These are phyloP conservation scores for Colossoma macropomum DNA, from an alignment of 2,113 vertebrate genomes.

Conservation along the genomic window DNA sequence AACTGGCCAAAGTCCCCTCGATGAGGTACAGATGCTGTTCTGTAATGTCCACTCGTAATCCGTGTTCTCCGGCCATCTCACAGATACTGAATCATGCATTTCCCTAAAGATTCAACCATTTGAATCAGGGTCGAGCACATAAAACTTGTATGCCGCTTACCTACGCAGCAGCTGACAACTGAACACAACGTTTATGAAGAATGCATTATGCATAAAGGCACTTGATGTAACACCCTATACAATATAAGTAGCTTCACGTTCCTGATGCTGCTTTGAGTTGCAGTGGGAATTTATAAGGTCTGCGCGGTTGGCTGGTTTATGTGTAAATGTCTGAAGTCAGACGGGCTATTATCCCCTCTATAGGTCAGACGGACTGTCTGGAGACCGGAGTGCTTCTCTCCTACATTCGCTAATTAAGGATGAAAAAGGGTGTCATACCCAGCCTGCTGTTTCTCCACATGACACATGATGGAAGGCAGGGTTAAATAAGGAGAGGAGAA, in stretches of 20 bases:
- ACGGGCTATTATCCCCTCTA: neutral
- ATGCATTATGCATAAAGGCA: neutral
- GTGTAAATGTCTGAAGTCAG: conserved; percentile 31
- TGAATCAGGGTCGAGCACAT: neutral
- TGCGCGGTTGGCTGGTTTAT: neutral
- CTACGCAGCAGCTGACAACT: neutral
- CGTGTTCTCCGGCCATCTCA: neutral
- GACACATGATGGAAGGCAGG: conserved; percentile 18
- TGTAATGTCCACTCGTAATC: too few relatives aligned
- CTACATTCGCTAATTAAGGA: conserved; percentile 43
- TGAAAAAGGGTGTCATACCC: conserved; percentile 39
- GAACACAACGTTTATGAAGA: neutral
- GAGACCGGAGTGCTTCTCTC: conserved; percentile 13
- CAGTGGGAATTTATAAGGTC: neutral
- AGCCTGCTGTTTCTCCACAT: conserved; percentile 25
- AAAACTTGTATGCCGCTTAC: neutral
- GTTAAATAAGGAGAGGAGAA: conserved; percentile 25
- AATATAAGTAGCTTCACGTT: neutral
- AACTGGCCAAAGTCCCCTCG: too few relatives aligned
- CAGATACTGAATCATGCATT: neutral
- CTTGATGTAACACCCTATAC: neutral
- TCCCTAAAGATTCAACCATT: neutral
- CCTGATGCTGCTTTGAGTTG: neutral
- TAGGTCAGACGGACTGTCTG: conserved; percentile 23
- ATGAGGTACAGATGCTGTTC: too few relatives aligned